Base-by-base conservation (phyloP, 2,797 vertebrate species). In the Pantherophis vulpinus region DNA sequence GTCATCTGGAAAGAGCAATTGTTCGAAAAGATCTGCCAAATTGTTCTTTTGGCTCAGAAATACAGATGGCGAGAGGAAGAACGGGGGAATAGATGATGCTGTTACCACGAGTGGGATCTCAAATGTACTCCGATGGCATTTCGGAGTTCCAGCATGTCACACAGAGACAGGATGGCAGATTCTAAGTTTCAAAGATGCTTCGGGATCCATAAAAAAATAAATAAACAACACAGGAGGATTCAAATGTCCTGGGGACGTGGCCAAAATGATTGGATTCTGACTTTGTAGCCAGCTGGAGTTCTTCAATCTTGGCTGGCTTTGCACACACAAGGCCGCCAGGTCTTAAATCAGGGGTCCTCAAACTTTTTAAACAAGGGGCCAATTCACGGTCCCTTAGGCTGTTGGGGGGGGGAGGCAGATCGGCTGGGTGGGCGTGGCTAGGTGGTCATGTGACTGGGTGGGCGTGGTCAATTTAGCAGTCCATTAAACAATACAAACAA, bases 1-100 rank as follows among this genome's bases (percentile, higher is more conserved):
- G 63, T 88, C 56, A 83, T 92, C 91, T 83, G 63, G 83, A 91
- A 88, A 91, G 42, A 56, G 89, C 89, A 91, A 11, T 88, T 87
- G 66, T 92, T 94, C 86, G 90, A 91, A 89, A 88, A 89, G 66
- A 91, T 51, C 66, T 89, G 89, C 86, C 91, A 94, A 83, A 47
- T 88, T 42, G 89, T 51, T 91, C 66, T 56, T 88, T 56, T 25
- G 56, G 59, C 89, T 94, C 66, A 66, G 88, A 63, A 83, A 63
- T 55, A 51, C 42, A 87, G 54, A 60, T 3, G 58, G 32, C 29
- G 37, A 51, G 5, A 51, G 29, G 70, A 37, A 90, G 27, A 63
- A 60, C 47, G 7, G 14, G 7, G 56, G 5, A 87, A 58, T 47
- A 27, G 51, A 47, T 59, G 86, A 74, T 54, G 47, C 70, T 18